Base-by-base conservation (phyloP, 2,797 vertebrate species). In the Selene dorsalis region DNA sequence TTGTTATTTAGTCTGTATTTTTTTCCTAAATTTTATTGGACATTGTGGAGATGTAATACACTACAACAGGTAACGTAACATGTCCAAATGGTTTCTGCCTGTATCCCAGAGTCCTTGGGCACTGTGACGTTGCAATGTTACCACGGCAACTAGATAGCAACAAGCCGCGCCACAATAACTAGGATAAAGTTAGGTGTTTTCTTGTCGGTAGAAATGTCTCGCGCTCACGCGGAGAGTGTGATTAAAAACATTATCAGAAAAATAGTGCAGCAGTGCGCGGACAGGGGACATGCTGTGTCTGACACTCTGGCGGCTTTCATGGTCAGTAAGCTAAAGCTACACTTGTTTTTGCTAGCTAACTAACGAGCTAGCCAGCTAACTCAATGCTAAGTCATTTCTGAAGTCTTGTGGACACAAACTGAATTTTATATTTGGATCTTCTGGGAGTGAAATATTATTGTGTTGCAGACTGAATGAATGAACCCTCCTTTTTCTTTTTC, bases 231-330 rank as follows among this genome's bases (percentile, higher is more conserved):
- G 6, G 94, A 95, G 74, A 88, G 85, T 7, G 91, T 95, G 35
- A 93, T 98, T 69, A 95, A 93, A 90, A 93, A 74, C 55, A 95
- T 98, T 0, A 93, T 97, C 50, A 71, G 93, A 1, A 92, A 95
- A 43, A 93, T 97, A 45, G 92, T 87, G 0, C 92, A 92, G 66
- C 87, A 94, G 79, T 97, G 97, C 58, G 87, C 91, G 0, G 63
- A 57, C 45, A 93, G 52, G 28, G 96, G 96, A 66, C 91, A 95
- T 0, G 73, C 57, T 0, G 88, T 96, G 50, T 93, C 95, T 0
- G 96, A 97, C 87, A 94, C 94, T 2, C 65, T 98, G 82, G 94
- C 93, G 73, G 95, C 96, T 1, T 98, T 97, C 75, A 92, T 96
- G 96, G 98, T 99, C 84, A 94, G 96, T 80, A 55, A 66, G 16